These are phyloP conservation scores for Tetraodon nigroviridis DNA, from an alignment of 2,113 vertebrate species.

Conservation along the genomic window DNA sequence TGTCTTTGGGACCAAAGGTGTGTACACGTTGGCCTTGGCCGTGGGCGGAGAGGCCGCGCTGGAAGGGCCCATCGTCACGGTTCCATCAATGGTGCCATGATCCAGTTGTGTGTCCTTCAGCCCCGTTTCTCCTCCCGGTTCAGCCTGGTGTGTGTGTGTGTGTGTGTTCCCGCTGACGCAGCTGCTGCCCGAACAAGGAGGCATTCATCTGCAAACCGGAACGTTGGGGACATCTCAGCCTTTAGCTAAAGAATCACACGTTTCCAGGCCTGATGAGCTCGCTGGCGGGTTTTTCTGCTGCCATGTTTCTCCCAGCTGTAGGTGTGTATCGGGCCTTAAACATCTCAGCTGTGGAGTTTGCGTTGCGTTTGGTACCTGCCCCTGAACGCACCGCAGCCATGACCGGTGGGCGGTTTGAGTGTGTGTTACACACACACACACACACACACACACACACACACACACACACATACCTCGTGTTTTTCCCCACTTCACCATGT, in stretches of 20 bases:
- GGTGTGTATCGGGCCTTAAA: no score
- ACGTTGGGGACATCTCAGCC: no score
- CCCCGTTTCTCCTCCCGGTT: background rate
- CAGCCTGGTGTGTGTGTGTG: slow-evolving; percentile 9
- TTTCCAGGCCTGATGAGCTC: no score
- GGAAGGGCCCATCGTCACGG: background rate
- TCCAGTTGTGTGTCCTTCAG: background rate
- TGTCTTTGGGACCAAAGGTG: no score
- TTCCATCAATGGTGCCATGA: background rate
- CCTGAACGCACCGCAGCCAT: no score
- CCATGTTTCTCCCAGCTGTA: no score
- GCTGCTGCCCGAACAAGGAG: slow-evolving; percentile 1
- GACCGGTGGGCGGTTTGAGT: background rate
- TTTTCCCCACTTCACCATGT: background rate
- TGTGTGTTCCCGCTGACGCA: slow-evolving; percentile 10
- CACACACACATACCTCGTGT: background rate
- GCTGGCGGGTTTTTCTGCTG: no score
- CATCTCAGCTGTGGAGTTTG: no score
- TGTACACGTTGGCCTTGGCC: no score
- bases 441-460: background rate
- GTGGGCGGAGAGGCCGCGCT: no score
- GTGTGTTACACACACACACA: background rate
- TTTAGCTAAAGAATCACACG: no score
- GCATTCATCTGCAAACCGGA: background rate
- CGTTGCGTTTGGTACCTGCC: no score